A percentile compares a stretch with the other conserved stretches of the same genome.
phyloP scores from a whole-genome alignment of 2,113 vertebrate genomes.

The Peromyscus leucopus region DNA sequence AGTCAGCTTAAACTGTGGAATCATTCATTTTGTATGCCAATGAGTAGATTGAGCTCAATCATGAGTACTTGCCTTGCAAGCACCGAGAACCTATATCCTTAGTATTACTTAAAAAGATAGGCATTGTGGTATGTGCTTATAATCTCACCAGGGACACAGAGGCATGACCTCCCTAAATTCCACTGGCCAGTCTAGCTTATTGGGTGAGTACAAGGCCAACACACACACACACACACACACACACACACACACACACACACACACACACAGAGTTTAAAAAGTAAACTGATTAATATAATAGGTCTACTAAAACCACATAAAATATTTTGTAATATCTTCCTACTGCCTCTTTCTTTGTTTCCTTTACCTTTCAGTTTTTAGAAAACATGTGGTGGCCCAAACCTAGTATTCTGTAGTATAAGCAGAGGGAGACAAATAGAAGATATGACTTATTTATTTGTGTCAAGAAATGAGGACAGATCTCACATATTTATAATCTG shows the following conservation, averaged over 20 bases:
- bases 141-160: neutral
- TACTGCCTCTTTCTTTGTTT: neutral
- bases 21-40: neutral
- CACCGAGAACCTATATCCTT: neutral
- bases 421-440: conserved; percentile 28
- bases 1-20: neutral
- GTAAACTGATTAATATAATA: neutral
- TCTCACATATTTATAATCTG: conserved; percentile 13
- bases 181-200: neutral
- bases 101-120: neutral
- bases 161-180: no score
- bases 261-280: neutral
- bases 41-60: neutral
- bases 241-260: neutral
- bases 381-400: neutral
- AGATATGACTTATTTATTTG: neutral
- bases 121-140: neutral
- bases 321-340: neutral
- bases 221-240: neutral
- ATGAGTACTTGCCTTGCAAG: neutral
- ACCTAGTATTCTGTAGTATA: neutral
- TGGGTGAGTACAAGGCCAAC: neutral
- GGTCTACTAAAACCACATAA: neutral
- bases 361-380: neutral
- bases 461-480: conserved; percentile 25